phyloP scores from a whole-genome alignment of 2,113 vertebrate species.

The Onychostoma macrolepis region DNA sequence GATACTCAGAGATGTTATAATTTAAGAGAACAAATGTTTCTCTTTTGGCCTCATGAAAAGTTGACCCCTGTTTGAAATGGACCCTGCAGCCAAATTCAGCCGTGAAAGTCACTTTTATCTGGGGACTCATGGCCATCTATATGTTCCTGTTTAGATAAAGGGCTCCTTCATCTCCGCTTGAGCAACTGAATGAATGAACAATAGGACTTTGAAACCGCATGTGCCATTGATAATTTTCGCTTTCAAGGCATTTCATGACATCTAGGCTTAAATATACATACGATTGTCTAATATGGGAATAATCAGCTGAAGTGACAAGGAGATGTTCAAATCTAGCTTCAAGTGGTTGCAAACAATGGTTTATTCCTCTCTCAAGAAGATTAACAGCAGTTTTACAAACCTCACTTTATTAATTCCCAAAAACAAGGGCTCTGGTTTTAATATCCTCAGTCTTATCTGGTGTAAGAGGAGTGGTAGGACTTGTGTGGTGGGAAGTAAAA shows the following conservation, averaged over 20 bases:
- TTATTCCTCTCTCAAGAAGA: background rate
- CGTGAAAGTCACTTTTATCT: conserved; percentile 40
- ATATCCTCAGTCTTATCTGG: background rate
- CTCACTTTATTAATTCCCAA: background rate
- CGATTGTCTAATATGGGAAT: background rate
- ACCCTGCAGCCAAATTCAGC: conserved; percentile 53
- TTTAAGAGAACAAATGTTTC: conserved; percentile 68
- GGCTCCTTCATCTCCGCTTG: conserved; percentile 47
- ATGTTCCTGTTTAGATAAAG: conserved; percentile 54
- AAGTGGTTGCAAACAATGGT: background rate
- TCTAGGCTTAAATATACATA: background rate
- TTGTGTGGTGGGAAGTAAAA: conserved; percentile 31
- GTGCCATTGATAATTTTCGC: conserved; percentile 36
- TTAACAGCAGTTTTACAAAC: background rate
- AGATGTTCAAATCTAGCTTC: background rate
- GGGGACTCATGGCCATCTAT: conserved; percentile 45
- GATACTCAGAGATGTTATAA: conserved; percentile 63
- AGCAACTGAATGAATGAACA: conserved; percentile 49
- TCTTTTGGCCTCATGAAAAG: conserved; percentile 68
- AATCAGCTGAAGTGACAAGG: background rate
- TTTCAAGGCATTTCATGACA: background rate
- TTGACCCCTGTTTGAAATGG: conserved; percentile 67
- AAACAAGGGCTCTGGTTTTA: background rate
- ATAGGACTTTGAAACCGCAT: conserved; percentile 45
- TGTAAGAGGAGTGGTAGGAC: background rate